Evolutionary conservation across 2,888 invertebrate genomes (phyloP).

Genomic region (Gisinianus flammeolus): DNA sequence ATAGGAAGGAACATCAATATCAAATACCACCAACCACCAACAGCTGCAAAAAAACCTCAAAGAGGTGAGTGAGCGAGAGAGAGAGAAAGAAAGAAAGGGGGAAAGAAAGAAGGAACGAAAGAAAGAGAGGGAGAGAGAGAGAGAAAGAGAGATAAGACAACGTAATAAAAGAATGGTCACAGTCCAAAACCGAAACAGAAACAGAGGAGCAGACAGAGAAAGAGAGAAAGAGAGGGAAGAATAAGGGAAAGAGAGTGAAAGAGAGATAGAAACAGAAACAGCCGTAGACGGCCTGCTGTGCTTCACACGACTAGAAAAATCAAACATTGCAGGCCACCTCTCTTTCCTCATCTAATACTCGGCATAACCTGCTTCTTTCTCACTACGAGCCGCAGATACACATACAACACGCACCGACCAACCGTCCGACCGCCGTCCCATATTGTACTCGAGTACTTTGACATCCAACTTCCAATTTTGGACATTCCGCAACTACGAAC

Average conservation of each 20-base stretch:
- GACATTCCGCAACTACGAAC: too few species aligned
- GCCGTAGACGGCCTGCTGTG: slow-evolving; percentile 38
- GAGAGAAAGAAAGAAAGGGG: slow-evolving; percentile 27
- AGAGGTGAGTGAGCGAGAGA: slow-evolving; percentile 24
- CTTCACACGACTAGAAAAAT: slow-evolving; percentile 36
- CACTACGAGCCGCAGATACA: slow-evolving; percentile 39
- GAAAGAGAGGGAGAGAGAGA: slow-evolving; percentile 13
- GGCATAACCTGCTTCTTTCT: slow-evolving; percentile 35
- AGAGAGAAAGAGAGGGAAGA: slow-evolving; percentile 7
- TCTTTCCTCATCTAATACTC: slow-evolving; percentile 29
- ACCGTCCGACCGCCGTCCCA: neutral
- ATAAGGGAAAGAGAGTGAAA: slow-evolving; percentile 1
- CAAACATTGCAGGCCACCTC: slow-evolving; percentile 38
- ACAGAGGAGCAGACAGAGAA: neutral
- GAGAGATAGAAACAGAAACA: neutral
- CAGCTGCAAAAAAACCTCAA: neutral
- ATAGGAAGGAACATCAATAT: neutral
- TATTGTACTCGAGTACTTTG: neutral
- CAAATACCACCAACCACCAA: neutral
- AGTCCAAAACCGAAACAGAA: slow-evolving; percentile 14
- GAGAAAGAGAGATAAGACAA: slow-evolving; percentile 25
- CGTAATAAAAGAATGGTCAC: slow-evolving; percentile 30
- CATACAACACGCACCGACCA: too few species aligned
- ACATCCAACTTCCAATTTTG: too few species aligned
- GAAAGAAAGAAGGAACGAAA: slow-evolving; percentile 29